Evolutionary conservation across 2,888 invertebrate genomes (phyloP).

Genomic region (Drosophila seclusa): DNA sequence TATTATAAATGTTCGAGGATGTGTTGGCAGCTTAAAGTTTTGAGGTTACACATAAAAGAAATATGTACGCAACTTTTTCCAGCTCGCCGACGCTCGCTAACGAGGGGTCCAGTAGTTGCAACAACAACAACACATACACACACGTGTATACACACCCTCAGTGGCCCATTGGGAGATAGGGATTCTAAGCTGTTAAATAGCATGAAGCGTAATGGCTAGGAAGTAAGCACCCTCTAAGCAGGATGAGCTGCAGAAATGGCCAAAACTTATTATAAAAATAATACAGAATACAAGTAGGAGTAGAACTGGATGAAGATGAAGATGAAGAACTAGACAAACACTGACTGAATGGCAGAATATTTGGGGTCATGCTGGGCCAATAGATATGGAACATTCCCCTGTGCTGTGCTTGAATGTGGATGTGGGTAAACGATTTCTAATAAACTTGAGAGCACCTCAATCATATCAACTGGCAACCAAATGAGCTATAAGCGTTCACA

Average conservation of each 20-base stretch:
- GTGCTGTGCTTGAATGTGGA: not conserved
- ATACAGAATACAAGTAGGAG: conserved; percentile 50
- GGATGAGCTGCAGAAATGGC: conserved; percentile 76
- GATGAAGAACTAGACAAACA: not conserved
- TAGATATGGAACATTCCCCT: not conserved
- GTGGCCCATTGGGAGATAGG: conserved; percentile 1
- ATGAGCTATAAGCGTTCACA: conserved; percentile 73
- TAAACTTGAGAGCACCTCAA: conserved; percentile 46
- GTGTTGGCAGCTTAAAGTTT: conserved; percentile 70
- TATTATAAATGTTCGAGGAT: conserved; percentile 31
- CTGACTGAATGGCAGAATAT: conserved; percentile 8
- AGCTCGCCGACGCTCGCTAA: conserved; percentile 42
- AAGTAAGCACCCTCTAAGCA: conserved; percentile 75
- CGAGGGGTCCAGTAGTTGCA: conserved; percentile 41
- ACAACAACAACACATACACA: conserved; percentile 2
- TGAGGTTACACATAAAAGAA: conserved; percentile 72
- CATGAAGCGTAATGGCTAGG: conserved; percentile 68
- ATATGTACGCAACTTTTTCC: conserved; percentile 56
- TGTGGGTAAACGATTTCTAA: conserved; percentile 44
- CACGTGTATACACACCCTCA: not conserved
- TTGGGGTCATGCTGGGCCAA: conserved; percentile 13
- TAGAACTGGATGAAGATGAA: not conserved
- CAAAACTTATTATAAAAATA: conserved; percentile 78
- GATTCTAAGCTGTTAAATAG: conserved; percentile 70
- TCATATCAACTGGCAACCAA: conserved; percentile 71